phyloP scores from a whole-genome alignment of 2,888 invertebrate species.

The Aphidoletes aphidimyza region DNA sequence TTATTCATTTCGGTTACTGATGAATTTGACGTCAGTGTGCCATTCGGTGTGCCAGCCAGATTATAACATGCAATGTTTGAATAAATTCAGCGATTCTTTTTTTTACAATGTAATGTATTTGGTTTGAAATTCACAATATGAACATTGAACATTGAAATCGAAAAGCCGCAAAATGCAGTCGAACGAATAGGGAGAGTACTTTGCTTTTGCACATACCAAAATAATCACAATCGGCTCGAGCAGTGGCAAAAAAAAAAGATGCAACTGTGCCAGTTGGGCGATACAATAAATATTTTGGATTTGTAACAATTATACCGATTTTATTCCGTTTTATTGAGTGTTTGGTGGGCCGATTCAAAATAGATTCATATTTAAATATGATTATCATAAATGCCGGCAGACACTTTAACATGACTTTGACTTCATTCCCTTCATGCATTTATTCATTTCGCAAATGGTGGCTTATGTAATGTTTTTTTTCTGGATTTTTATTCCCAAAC shows the following conservation, averaged over 20 bases:
- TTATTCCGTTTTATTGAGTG: constrained; percentile 38
- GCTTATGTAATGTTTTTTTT: background rate
- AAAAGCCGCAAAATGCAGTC: background rate
- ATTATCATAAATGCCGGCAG: constrained; percentile 48
- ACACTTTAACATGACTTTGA: background rate
- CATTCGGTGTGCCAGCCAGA: constrained; percentile 10
- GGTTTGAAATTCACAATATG: too few relatives aligned
- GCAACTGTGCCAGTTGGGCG: background rate
- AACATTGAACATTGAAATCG: background rate
- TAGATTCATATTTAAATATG: constrained; percentile 44
- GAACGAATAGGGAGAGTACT: background rate
- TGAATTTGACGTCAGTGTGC: background rate
- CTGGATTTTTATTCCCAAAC: background rate
- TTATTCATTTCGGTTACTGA: background rate
- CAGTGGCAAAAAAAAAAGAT: background rate
- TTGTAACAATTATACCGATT: constrained; percentile 52
- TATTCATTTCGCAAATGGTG: constrained; percentile 12
- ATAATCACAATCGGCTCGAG: constrained; percentile 1
- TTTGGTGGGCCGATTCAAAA: constrained; percentile 27
- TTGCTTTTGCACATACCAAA: background rate
- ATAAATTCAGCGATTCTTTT: constrained; percentile 27
- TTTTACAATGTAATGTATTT: background rate
- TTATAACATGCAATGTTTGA: background rate
- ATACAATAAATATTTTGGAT: constrained; percentile 47
- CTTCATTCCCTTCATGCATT: background rate